Percentiles rank a stretch among this genome's conserved stretches.
phyloP scores from a whole-genome alignment of 37 sponge, comb jelly and placozoan species.

The Lycopodina hypogea region DNA sequence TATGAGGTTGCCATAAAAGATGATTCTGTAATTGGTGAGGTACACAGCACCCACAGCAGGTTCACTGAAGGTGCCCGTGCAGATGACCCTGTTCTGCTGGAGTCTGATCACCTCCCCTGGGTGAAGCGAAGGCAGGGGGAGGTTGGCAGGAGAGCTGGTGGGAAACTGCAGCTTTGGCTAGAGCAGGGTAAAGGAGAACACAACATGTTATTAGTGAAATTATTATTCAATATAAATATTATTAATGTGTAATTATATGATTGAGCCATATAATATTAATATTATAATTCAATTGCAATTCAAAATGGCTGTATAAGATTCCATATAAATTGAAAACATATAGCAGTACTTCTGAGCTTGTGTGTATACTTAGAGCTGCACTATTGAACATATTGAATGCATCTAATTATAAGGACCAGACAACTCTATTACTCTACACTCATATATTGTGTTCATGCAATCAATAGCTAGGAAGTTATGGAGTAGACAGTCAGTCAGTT shows the following conservation, averaged over 20 bases:
- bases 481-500: too few species aligned
- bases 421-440: too few species aligned
- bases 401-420: too few species aligned
- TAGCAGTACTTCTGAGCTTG: too few species aligned
- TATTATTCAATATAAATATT: background rate
- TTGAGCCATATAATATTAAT: background rate
- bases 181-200: background rate
- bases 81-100: slow-evolving; percentile 63
- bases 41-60: slow-evolving; percentile 69
- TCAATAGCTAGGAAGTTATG: too few species aligned
- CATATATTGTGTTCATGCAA: too few species aligned
- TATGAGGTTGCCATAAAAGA: slow-evolving; percentile 68
- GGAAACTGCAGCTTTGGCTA: slow-evolving; percentile 37
- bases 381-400: too few species aligned
- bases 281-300: background rate
- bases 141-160: slow-evolving; percentile 53
- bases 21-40: slow-evolving; percentile 78
- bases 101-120: slow-evolving; percentile 65
- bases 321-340: too few species aligned
- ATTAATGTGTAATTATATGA: background rate
- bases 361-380: too few species aligned
- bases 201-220: background rate
- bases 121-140: slow-evolving; percentile 58
- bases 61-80: slow-evolving; percentile 39
- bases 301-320: too few species aligned